Evolutionary conservation across 1,140 invertebrate species (phyloP), one percentile per base, ranked within the genome.

Genomic region (Notospermus geniculatus): DNA sequence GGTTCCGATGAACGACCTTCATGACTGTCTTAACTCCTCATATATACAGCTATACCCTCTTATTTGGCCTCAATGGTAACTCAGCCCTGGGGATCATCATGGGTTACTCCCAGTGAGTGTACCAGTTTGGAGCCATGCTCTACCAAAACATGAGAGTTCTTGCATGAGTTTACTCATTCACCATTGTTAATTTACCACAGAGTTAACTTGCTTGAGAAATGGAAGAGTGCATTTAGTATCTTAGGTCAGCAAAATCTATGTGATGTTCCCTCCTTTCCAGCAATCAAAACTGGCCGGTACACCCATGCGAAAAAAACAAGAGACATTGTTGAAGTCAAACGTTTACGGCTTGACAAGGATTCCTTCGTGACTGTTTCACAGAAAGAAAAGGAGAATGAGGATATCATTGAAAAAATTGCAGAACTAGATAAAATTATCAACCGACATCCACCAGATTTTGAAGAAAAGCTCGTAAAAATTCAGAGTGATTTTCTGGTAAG

Each of bases 241-340:
- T n/a, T n/a, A n/a, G n/a, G n/a, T n/a, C n/a, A n/a, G n/a, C n/a
- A n/a, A n/a, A n/a, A n/a, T n/a, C n/a, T n/a, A n/a, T n/a, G n/a
- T n/a, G n/a, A n/a, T n/a, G n/a, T n/a, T n/a, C n/a, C n/a, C n/a
- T 43, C 17, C 56, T 19, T 65, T 58, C 4, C 56, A 69, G 75
- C 75, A 13, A 77, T 78, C 27, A 78, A 78, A 59, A 80, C 78
- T 0, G 78, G 78, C 15, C 64, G 77, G 2, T 80, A 80, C 63
- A 79, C 78, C 2, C 75, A 78, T 53, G 73, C 71, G 52, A 80
- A 78, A 57, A 68, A 77, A 22, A 75, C 77, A 0, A 66, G 70
- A 55, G 72, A 80, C 66, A 76, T 74, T 9, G 62, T 71, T 27
- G 78, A 80, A 54, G 71, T 80, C 19, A 74, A 76, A 57, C 54